These are phyloP conservation scores for Neodiprion virginianus DNA, from an alignment of 1,140 invertebrate genomes.

Conservation along the genomic window DNA sequence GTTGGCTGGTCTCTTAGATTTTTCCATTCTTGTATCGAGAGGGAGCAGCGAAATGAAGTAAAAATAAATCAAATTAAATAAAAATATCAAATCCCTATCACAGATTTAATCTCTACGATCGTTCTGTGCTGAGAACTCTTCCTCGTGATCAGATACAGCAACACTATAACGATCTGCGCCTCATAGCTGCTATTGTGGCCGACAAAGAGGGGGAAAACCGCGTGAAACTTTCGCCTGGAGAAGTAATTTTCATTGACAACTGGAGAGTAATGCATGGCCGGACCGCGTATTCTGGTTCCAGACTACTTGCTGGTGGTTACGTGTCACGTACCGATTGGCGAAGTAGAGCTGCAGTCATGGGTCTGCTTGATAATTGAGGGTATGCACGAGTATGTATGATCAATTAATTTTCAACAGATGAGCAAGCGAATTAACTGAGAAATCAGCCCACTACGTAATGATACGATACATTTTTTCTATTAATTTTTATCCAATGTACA, in stretches of 20 bases:
- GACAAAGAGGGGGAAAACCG: conserved; percentile 62
- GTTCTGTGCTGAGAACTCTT: conserved; percentile 66
- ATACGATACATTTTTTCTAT: no score
- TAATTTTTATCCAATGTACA: no score
- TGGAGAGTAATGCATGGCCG: conserved; percentile 78
- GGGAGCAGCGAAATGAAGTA: background rate
- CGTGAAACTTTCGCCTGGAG: conserved; percentile 70
- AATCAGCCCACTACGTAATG: no score
- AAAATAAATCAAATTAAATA: no score
- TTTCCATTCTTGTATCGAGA: background rate
- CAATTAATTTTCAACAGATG: background rate
- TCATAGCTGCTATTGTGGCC: conserved; percentile 65
- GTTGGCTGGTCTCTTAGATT: conserved; percentile 34
- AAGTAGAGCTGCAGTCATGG: conserved; percentile 63
- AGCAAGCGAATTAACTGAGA: no score
- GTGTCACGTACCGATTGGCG: conserved; percentile 69
- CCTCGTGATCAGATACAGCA: conserved; percentile 57
- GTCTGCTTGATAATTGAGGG: conserved; percentile 43
- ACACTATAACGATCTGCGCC: conserved; percentile 70
- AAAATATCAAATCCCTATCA: background rate
- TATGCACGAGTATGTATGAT: background rate
- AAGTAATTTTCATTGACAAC: conserved; percentile 77
- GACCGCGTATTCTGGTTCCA: conserved; percentile 67
- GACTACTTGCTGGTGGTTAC: conserved; percentile 68
- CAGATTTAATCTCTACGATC: conserved; percentile 75